phyloP scores from a whole-genome alignment of 1,140 invertebrate species.

The Neodiprion lecontei region DNA sequence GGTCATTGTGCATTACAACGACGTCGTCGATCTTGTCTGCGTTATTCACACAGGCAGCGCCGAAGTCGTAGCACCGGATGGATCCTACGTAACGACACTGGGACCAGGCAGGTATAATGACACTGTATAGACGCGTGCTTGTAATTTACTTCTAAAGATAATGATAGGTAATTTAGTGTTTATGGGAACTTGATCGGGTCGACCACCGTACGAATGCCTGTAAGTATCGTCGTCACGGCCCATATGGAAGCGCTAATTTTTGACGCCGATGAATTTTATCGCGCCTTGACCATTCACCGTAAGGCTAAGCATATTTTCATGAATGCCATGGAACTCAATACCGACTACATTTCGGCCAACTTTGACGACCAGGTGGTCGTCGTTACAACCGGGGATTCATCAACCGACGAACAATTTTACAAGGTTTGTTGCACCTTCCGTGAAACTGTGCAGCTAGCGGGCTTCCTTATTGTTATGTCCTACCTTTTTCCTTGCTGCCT shows the following conservation, averaged over 20 bases:
- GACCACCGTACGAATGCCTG: neutral
- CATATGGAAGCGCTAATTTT: neutral
- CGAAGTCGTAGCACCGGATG: neutral
- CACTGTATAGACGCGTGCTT: neutral
- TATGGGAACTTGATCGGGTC: conserved; percentile 4
- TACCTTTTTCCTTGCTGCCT: neutral
- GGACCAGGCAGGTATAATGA: neutral
- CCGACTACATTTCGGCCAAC: neutral
- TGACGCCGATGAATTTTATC: neutral
- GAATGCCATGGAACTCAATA: conserved; percentile 1
- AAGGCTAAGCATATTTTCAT: neutral
- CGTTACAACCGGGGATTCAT: neutral
- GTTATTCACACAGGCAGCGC: neutral
- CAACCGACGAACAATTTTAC: neutral
- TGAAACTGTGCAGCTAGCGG: too few relatives aligned
- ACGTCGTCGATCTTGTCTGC: neutral
- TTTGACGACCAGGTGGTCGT: neutral
- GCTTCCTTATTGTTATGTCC: neutral
- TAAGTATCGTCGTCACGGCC: neutral
- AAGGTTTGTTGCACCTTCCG: too few relatives aligned
- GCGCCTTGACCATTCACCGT: neutral
- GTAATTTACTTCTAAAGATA: too few relatives aligned
- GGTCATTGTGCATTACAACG: neutral
- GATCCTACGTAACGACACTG: neutral
- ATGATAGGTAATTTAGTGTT: neutral